Percentiles rank a stretch among this genome's conserved stretches.
These are phyloP conservation scores for Tetheella fluctuosa DNA, from an alignment of 2,888 invertebrate genomes.

Conservation along the genomic window DNA sequence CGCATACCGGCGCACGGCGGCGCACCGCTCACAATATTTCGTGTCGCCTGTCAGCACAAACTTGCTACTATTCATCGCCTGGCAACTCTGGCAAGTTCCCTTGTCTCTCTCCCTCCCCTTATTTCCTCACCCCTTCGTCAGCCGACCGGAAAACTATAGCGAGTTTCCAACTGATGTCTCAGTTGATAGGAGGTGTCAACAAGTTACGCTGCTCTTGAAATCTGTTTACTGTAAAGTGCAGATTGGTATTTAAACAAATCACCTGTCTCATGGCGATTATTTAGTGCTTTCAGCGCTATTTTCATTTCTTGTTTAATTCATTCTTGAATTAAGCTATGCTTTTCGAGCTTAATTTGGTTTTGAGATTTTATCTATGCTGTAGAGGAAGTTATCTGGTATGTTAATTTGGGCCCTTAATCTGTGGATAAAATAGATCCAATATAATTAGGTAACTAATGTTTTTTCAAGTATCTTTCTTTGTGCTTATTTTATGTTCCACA, in stretches of 20 bases:
- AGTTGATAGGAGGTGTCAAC: conserved; percentile 49
- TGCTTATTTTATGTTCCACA: too few species aligned
- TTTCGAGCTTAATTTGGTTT: too few species aligned
- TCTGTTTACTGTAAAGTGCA: neutral
- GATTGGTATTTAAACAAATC: conserved; percentile 5
- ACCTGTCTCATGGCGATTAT: neutral
- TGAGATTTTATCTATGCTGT: too few species aligned
- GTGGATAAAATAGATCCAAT: too few species aligned
- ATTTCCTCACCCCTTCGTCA: conserved; percentile 22
- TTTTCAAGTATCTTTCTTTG: too few species aligned
- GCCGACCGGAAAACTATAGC: conserved; percentile 49
- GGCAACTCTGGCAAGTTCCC: conserved; percentile 40
- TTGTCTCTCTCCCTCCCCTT: conserved; percentile 16
- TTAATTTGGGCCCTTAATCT: too few species aligned
- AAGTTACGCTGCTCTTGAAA: conserved; percentile 33
- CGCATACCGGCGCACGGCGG: conserved; percentile 19
- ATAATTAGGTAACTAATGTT: too few species aligned
- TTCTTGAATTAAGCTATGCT: neutral
- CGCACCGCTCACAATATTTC: conserved; percentile 45
- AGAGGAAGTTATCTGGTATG: too few species aligned
- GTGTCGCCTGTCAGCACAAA: conserved; percentile 49
- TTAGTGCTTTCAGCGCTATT: neutral
- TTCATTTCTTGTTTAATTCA: neutral
- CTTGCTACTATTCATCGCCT: conserved; percentile 51
- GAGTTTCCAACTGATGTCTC: conserved; percentile 51